A percentile compares a stretch with the other conserved stretches of the same genome.
Conservation (phyloP, 2,888 invertebrate species). For the Cantharis flavilabris region DNA sequence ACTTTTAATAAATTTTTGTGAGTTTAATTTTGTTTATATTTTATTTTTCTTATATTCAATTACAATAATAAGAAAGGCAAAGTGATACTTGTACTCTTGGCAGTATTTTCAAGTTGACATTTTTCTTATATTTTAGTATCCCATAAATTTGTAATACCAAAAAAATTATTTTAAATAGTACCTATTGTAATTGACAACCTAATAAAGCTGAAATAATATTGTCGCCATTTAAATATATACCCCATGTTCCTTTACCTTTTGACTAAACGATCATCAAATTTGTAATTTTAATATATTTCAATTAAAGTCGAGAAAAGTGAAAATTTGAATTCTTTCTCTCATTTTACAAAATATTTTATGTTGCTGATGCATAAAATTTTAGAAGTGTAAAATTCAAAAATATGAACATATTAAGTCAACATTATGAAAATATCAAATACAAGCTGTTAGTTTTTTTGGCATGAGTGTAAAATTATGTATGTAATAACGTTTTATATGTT, state of each 20-base stretch:
- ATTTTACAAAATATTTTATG: neutral
- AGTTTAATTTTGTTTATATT: slow-evolving; percentile 1
- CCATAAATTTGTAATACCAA: neutral
- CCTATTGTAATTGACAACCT: too few relatives aligned
- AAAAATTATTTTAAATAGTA: neutral
- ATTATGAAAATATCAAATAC: neutral
- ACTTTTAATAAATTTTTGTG: slow-evolving; percentile 2
- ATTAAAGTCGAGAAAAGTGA: too few relatives aligned
- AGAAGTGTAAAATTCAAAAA: neutral
- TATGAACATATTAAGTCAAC: neutral
- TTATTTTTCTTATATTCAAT: neutral
- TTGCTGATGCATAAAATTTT: neutral
- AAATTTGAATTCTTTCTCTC: too few relatives aligned
- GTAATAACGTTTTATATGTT: slow-evolving; percentile 10
- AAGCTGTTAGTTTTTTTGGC: neutral
- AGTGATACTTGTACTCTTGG: neutral
- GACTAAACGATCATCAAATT: neutral
- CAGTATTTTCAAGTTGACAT: neutral
- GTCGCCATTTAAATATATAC: neutral
- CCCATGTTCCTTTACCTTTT: neutral
- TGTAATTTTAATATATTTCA: neutral
- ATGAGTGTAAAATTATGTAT: neutral
- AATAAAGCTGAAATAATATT: neutral
- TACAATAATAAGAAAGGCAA: neutral
- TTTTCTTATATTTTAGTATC: neutral